Base-by-base conservation (phyloP, 2,888 invertebrate genomes). In the Lycia hirtaria region DNA sequence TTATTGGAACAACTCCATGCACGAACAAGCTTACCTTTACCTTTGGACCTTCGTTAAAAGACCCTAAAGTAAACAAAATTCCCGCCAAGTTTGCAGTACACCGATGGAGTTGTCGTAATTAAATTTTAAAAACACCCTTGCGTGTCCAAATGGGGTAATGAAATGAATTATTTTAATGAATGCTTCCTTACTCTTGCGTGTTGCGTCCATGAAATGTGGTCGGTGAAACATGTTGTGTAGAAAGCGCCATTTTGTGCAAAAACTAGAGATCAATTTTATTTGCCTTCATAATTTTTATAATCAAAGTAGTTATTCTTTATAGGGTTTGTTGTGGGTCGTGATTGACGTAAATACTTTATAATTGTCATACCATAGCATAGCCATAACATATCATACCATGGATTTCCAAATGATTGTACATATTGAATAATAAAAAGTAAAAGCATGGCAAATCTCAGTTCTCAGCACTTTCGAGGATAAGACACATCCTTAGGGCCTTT, bases 121-220 rank as follows among this genome's bases (percentile, higher is more conserved):
- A 80, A 82, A 83, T 84, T 75, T 83, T 77, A 64, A 79, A 82
- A 85, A 80, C 80, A 76, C 71, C 78, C 76, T 81, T 71, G 81
- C 85, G 84, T 86, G 87, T 82, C 76, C 74, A 75, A 75, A 71
- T 66, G 72, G 76, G 72, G 75, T 85, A 85, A 87, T 85, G 79
- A 82, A 87, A 85, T 86, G 78, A 84, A 86, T 87, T 85, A 85
- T 87, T 86, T 80, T 86, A 86, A 85, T 85, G 81, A 84, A 81
- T 74, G 78, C 78, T 71, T 73, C 69, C 72, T 65, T 59, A 48
- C 48, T 44, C 45, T 63, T 44, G 65, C 67, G 65, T 67, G 67
- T 57, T 50, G 33, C 52, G 53, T 53, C 58, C 49, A 35, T 56
- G 51, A 56, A 54, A 54, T 20, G 32, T 22, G 9, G 28, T 12